These are phyloP conservation scores for Falco novaeseelandiae DNA, from an alignment of 2,797 vertebrate genomes.

Conservation along the genomic window DNA sequence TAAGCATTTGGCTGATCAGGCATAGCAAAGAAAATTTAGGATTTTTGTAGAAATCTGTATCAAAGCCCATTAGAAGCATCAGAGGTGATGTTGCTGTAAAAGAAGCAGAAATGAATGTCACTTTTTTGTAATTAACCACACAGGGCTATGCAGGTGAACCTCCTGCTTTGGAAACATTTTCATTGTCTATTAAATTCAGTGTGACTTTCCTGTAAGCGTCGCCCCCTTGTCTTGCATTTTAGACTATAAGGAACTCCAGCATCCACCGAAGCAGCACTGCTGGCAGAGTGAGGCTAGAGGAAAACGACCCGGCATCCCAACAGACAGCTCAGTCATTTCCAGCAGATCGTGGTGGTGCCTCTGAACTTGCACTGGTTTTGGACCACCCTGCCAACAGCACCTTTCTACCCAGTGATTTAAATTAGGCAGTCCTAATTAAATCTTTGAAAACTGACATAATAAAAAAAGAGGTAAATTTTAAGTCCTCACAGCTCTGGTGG, in stretches of 20 bases:
- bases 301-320: accelerated
- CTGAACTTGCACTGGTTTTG: accelerated
- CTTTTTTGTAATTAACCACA: background rate
- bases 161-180: background rate
- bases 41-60: background rate
- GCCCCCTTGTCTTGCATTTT: background rate
- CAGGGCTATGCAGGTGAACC: background rate
- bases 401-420: background rate
- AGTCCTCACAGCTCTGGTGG: background rate
- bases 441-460: background rate
- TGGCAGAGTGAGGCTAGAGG: background rate
- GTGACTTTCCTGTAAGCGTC: background rate
- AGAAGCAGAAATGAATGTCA: background rate
- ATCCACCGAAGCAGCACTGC: background rate
- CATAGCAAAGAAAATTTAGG: background rate
- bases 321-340: background rate
- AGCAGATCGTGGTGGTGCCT: background rate
- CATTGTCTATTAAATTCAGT: background rate
- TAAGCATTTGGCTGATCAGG: background rate
- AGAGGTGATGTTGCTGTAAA: background rate
- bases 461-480: background rate
- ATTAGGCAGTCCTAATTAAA: no score
- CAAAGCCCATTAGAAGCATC: background rate
- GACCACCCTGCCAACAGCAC: background rate
- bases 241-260: background rate